A percentile compares a stretch with the other conserved stretches of the same genome.
These are phyloP conservation scores for Synergus japonicus DNA, from an alignment of 2,888 invertebrate species.

Conservation along the genomic window DNA sequence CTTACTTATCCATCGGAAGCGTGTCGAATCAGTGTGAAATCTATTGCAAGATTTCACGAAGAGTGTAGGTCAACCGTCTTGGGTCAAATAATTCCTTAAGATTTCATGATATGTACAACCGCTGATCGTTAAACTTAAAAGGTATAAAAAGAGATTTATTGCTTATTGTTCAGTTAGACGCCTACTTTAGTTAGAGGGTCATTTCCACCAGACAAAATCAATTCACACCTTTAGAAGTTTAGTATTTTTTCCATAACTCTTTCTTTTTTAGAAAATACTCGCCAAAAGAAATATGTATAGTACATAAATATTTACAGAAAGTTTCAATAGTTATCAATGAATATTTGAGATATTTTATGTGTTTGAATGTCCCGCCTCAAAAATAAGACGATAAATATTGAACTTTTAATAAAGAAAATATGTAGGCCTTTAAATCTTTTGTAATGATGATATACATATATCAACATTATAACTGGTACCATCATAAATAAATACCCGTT, in stretches of 20 bases:
- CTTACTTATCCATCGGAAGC: constrained; percentile 40
- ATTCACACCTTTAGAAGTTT: neutral
- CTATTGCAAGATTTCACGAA: constrained; percentile 26
- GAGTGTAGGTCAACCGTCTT: constrained; percentile 35
- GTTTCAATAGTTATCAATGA: no score
- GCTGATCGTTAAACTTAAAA: constrained; percentile 11
- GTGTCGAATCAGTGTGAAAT: constrained; percentile 32
- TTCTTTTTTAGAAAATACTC: neutral
- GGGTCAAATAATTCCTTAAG: constrained; percentile 25
- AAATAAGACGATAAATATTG: no score
- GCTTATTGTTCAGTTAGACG: neutral
- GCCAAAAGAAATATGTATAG: neutral
- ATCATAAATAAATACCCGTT: no score
- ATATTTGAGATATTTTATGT: no score
- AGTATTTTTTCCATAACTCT: neutral
- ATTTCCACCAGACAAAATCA: neutral
- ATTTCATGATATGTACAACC: constrained; percentile 24
- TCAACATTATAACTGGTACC: no score
- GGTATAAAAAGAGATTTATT: constrained; percentile 10
- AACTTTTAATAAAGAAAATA: no score
- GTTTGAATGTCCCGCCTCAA: no score
- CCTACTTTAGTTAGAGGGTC: neutral
- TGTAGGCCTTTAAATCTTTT: no score
- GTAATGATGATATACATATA: no score
- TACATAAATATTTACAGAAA: neutral